Evolutionary conservation across 2,888 invertebrate species (phyloP).

Genomic region (Eupithecia exiguata): DNA sequence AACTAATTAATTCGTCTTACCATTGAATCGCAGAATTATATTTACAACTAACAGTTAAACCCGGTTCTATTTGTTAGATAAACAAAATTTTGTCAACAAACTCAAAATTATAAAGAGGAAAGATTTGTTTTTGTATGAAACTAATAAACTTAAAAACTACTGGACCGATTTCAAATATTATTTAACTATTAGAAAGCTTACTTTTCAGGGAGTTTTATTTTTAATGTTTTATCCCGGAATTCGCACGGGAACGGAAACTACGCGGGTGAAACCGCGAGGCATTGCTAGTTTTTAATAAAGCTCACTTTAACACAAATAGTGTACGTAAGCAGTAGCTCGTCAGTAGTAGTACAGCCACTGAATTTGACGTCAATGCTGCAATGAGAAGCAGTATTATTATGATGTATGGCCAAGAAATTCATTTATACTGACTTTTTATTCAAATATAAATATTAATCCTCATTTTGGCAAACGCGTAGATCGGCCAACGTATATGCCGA

Average conservation of each 20-base stretch:
- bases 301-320: conserved; percentile 35
- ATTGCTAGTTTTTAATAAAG: conserved; percentile 37
- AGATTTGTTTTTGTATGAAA: too few species aligned
- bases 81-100: conserved; percentile 22
- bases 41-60: background rate
- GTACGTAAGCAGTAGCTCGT: conserved; percentile 52
- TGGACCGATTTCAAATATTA: too few species aligned
- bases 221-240: too few species aligned
- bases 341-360: conserved; percentile 49
- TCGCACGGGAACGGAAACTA: too few species aligned
- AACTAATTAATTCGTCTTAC: background rate
- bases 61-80: background rate
- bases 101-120: too few species aligned
- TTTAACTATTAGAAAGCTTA: too few species aligned
- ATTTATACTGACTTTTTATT: conserved; percentile 42
- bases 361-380: conserved; percentile 69
- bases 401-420: conserved; percentile 60
- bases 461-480: conserved; percentile 63
- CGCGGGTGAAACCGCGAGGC: too few species aligned
- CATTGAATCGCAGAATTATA: background rate
- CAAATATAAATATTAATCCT: conserved; percentile 53
- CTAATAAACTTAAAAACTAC: too few species aligned
- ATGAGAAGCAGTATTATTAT: conserved; percentile 50
- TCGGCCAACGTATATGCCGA: conserved; percentile 51
- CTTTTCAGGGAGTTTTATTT: too few species aligned